Percentiles rank a stretch among this genome's conserved stretches.
Conservation (phyloP, 2,113 vertebrate species). For the Hoplias malabaricus region DNA sequence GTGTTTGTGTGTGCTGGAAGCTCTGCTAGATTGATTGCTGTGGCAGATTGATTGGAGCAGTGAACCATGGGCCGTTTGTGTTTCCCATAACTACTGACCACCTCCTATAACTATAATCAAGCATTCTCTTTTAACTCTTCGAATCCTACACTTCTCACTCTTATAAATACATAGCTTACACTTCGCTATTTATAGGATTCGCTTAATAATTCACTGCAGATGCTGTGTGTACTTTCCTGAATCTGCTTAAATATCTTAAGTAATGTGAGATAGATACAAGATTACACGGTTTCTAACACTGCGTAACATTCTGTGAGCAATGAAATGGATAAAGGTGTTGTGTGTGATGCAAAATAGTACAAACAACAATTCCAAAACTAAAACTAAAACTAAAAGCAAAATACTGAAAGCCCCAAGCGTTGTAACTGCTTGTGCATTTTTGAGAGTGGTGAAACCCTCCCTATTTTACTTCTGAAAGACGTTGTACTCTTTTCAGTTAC, state of each 20-base stretch:
- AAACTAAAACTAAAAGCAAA: no score
- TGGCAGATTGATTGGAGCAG: constrained; percentile 48
- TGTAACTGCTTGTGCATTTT: no score
- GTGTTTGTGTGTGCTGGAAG: constrained; percentile 7
- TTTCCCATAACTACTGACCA: constrained; percentile 49
- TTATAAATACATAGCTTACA: neutral
- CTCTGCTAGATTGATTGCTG: constrained; percentile 54
- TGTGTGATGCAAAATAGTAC: no score
- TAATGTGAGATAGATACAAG: no score
- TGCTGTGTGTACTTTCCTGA: no score
- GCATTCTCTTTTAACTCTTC: neutral
- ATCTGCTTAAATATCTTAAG: no score
- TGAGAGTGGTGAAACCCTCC: no score
- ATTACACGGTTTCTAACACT: neutral
- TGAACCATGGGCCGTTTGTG: constrained; percentile 42
- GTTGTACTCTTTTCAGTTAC: no score
- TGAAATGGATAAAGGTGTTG: no score
- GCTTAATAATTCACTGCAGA: neutral
- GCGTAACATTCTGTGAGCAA: neutral
- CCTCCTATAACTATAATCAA: neutral
- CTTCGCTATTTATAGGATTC: neutral
- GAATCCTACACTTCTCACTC: neutral
- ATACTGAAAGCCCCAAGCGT: no score
- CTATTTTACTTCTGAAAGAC: no score
- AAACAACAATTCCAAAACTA: no score